phyloP scores from a whole-genome alignment of 1,140 invertebrate species.

The Orchesella cincta region DNA sequence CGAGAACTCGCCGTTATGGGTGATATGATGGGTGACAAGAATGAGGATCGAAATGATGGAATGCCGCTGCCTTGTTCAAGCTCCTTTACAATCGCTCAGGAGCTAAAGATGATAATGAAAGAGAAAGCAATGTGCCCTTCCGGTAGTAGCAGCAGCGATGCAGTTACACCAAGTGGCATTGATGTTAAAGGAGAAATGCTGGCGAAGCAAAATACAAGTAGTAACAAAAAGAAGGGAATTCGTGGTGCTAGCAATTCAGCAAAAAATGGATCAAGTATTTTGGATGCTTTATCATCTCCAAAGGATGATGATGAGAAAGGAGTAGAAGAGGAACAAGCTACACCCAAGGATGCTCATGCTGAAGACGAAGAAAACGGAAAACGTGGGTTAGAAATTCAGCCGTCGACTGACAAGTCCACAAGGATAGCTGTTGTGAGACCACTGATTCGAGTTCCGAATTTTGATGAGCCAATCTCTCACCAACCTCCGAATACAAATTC shows the following conservation, averaged over 20 bases:
- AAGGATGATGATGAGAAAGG: background rate
- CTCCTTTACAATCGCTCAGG: background rate
- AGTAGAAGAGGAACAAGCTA: background rate
- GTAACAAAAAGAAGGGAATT: background rate
- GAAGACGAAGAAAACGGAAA: background rate
- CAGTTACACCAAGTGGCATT: background rate
- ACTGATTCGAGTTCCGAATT: constrained; percentile 5
- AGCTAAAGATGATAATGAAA: too few relatives aligned
- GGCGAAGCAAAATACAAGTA: background rate
- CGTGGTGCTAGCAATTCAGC: background rate
- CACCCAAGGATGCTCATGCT: background rate
- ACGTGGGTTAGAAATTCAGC: too few relatives aligned
- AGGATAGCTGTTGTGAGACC: background rate
- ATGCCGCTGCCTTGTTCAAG: too few relatives aligned
- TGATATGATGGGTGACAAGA: too few relatives aligned
- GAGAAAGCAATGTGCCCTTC: background rate
- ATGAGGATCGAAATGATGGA: too few relatives aligned
- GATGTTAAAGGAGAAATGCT: background rate
- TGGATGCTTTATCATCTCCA: background rate
- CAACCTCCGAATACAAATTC: background rate
- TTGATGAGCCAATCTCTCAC: constrained; percentile 6
- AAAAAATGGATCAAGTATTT: background rate
- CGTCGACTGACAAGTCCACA: background rate
- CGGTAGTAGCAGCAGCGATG: background rate
- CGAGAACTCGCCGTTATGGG: too few relatives aligned